Evolutionary conservation across 2,888 invertebrate genomes (phyloP).

Genomic region (Macrosoma leucophasiata): DNA sequence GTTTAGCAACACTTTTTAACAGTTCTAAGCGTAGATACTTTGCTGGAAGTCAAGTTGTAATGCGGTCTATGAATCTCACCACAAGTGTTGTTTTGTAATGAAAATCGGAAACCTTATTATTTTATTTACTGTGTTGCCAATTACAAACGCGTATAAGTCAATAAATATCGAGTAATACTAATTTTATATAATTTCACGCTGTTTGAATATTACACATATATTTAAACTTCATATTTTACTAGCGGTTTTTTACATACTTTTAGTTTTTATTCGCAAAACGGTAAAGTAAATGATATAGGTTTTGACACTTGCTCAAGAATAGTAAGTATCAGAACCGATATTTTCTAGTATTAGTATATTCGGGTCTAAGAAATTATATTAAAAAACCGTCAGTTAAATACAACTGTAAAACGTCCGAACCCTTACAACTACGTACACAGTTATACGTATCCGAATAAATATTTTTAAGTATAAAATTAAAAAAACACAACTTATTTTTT

Average conservation of each 20-base stretch:
- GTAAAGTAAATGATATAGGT: too few species aligned
- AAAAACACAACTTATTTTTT: slow-evolving; percentile 63
- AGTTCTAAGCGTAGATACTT: too few species aligned
- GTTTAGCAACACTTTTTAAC: too few species aligned
- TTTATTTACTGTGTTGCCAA: slow-evolving; percentile 19
- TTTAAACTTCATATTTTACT: slow-evolving; percentile 20
- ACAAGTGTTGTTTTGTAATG: too few species aligned
- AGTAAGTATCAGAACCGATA: too few species aligned
- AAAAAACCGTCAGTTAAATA: slow-evolving; percentile 4
- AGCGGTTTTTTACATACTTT: slow-evolving; percentile 19
- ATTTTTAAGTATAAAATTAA: slow-evolving; percentile 70
- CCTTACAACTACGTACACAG: slow-evolving; percentile 44
- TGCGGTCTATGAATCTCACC: too few species aligned
- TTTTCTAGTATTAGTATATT: too few species aligned
- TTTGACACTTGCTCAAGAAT: too few species aligned
- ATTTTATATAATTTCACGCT: slow-evolving; percentile 46
- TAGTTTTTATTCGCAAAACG: too few species aligned
- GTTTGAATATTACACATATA: slow-evolving; percentile 48
- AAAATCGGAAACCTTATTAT: too few species aligned
- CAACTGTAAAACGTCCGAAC: slow-evolving; percentile 12
- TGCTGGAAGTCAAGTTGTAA: too few species aligned
- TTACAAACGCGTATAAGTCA: slow-evolving; percentile 26
- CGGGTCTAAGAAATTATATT: neutral
- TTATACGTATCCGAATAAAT: slow-evolving; percentile 65
- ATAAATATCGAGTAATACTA: slow-evolving; percentile 42